phyloP scores from a whole-genome alignment of 2,797 vertebrate genomes.

The Propithecus perrieri region DNA sequence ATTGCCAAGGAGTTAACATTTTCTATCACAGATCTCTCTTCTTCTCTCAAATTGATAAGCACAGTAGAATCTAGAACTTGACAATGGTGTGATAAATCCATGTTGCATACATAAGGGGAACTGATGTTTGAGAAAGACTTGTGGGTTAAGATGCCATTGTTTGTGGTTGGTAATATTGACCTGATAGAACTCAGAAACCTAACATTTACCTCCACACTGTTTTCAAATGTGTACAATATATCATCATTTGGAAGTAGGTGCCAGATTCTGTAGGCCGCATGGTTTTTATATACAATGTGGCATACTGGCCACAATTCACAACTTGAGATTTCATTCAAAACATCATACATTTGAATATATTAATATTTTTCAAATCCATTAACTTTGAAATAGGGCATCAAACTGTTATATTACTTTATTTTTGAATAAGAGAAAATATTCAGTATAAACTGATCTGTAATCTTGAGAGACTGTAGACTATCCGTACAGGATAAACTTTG shows the following conservation, averaged over 20 bases:
- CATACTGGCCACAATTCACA: neutral
- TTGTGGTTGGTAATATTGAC: neutral
- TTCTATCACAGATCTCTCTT: neutral
- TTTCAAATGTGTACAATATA: neutral
- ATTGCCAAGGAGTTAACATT: neutral
- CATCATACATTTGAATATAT: neutral
- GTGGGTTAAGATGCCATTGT: neutral
- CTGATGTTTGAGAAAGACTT: neutral
- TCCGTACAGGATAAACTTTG: neutral
- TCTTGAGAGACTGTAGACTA: neutral
- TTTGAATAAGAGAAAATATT: neutral
- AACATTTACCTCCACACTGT: neutral
- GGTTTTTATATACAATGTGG: neutral
- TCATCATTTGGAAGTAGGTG: neutral
- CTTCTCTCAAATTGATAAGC: neutral
- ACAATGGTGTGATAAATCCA: neutral
- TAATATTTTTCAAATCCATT: slow-evolving; percentile 6
- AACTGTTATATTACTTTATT: neutral
- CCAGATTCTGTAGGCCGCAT: neutral
- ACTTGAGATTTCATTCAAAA: neutral
- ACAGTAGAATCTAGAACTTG: neutral
- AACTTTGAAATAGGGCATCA: neutral
- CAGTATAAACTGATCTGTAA: neutral
- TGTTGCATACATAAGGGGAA: neutral
- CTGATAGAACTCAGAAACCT: neutral